phyloP scores from a whole-genome alignment of 2,113 vertebrate genomes.

The Eptesicus fuscus region DNA sequence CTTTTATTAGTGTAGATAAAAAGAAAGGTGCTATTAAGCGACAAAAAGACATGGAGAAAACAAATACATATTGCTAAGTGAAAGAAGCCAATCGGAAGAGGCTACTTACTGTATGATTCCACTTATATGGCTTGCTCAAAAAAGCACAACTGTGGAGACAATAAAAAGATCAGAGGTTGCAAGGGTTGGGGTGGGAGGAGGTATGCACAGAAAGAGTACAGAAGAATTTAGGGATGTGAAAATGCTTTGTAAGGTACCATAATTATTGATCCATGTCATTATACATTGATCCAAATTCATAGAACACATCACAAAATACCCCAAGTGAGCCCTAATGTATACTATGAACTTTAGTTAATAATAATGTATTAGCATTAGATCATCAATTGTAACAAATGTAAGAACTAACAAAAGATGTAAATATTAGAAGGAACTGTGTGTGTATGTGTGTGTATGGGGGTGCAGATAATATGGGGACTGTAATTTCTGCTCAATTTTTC shows the following conservation, averaged over 20 bases:
- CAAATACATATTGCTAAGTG: background rate
- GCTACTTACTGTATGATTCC: background rate
- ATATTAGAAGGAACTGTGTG: background rate
- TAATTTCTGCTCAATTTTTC: conserved; percentile 8
- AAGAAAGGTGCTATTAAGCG: background rate
- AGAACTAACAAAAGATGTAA: background rate
- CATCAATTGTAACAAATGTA: background rate
- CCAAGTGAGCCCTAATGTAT: background rate
- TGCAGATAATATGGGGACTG: background rate
- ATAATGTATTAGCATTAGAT: background rate
- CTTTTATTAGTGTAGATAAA: background rate
- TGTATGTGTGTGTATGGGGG: background rate
- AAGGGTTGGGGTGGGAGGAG: background rate
- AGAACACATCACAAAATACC: background rate
- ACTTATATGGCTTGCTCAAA: background rate
- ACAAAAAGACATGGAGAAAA: background rate
- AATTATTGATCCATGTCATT: background rate
- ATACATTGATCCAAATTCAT: background rate
- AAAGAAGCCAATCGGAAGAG: background rate
- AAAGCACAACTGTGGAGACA: background rate
- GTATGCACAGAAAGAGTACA: background rate
- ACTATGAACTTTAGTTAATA: background rate
- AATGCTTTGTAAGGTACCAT: background rate
- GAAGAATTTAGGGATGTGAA: background rate
- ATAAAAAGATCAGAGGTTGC: background rate